Base-by-base conservation (phyloP, 2,797 vertebrate genomes). In the Heliangelus exortis region DNA sequence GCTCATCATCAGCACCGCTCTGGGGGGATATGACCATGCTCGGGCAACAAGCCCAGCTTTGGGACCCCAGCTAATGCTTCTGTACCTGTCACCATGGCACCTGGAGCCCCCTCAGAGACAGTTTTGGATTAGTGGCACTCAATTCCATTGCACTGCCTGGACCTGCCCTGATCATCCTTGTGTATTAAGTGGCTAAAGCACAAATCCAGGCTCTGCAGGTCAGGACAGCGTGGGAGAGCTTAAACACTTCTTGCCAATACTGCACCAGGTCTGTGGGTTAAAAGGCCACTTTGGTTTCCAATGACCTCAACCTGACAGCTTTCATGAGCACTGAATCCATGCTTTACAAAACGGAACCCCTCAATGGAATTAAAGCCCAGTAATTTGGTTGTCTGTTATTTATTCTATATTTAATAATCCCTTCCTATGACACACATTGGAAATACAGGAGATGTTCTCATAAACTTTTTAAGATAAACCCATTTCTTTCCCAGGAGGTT, bases 321-420 rank as follows among this genome's bases (percentile, higher is more conserved):
- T 97, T 96, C 97, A 96, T 84, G 85, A 96, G 78, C 82, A 84
- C 86, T 93, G 81, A 96, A 90, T 94, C 89, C 10, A 9, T 79
- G 39, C 95, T 96, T 81, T 80, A 84, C 92, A 96, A 95, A 94
- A 92, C 58, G 26, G 91, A 93, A 73, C 25, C 51, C 84, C 92
- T 95, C 68, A 9, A 91, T 71, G 87, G 95, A 96, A 97, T 97
- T 93, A 96, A 87, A 95, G 69, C 88, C 61, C 75, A 23, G 41
- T 95, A 96, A 96, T 84, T 95, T 5, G 53, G 91, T 96, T 96
- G 81, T 41, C 94, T 92, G 87, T 93, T 97, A 97, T 97, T 97
- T 97, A 97, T 96, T 97, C 95, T 95, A 93, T 97, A 97, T 98
- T 97, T 97, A 97, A 98, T 97, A 96, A 97, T 97, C 86, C 80